Percentiles rank a stretch among this genome's conserved stretches.
phyloP scores from a whole-genome alignment of 1,140 invertebrate genomes.

The Protaetia brevitarsis region DNA sequence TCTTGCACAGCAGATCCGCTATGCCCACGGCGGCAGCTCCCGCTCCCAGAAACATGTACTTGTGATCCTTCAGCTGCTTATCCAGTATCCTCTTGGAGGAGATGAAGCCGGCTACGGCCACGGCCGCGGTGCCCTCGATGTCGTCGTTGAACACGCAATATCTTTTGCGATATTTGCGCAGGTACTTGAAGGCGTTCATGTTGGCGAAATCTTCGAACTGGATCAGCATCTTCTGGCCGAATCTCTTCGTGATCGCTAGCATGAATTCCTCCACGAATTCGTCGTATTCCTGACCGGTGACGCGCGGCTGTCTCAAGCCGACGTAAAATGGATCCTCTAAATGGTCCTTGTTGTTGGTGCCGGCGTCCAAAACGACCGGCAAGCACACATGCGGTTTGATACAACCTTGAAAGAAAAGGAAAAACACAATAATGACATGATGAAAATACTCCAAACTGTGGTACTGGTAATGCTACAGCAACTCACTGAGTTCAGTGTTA shows the following conservation, averaged over 20 bases:
- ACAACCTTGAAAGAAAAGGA: no score
- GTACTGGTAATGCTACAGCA: no score
- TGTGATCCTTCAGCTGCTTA: slow-evolving; percentile 73
- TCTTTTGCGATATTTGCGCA: slow-evolving; percentile 76
- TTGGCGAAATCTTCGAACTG: slow-evolving; percentile 97
- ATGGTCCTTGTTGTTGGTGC: slow-evolving; percentile 83
- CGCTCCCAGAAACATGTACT: slow-evolving; percentile 87
- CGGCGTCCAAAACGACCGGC: slow-evolving; percentile 89
- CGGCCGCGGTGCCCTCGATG: slow-evolving; percentile 88
- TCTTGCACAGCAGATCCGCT: slow-evolving; percentile 79
- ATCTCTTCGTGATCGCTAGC: slow-evolving; percentile 80
- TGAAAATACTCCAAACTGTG: no score
- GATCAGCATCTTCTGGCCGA: slow-evolving; percentile 75
- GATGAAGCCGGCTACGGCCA: slow-evolving; percentile 88
- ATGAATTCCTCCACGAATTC: slow-evolving; percentile 97
- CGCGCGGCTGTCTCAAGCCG: slow-evolving; percentile 78
- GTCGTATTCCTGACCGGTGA: slow-evolving; percentile 81
- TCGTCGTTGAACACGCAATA: slow-evolving; percentile 97
- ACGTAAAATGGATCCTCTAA: slow-evolving; percentile 89
- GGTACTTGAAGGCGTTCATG: slow-evolving; percentile 80
- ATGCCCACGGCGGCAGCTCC: slow-evolving; percentile 76
- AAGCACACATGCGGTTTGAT: slow-evolving; percentile 91
- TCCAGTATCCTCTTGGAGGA: slow-evolving; percentile 76
- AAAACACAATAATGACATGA: no score
- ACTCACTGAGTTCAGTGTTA: no score